Base-by-base conservation (phyloP, 2,797 vertebrate genomes). In the Clarias pachynema region DNA sequence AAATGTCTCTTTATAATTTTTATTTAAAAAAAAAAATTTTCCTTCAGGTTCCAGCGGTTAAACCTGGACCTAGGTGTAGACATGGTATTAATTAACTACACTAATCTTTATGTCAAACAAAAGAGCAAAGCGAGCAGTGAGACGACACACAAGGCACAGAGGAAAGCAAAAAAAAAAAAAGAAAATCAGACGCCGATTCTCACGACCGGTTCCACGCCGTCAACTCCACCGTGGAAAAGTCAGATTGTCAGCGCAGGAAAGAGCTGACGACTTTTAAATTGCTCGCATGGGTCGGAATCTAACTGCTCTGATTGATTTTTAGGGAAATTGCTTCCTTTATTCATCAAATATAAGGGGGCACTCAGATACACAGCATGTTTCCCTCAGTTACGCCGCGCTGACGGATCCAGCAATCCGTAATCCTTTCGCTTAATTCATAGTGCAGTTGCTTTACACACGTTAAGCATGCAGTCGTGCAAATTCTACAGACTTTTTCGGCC, bases 221-320 rank as follows among this genome's bases (percentile, higher is more conserved):
- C 79, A 53, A 81, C 26, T 66, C 40, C 22, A 29, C 62, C 9
- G 3, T 16, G n/a, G 26, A 82, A 82, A 82, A 69, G 70, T 37
- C 65, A 37, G 70, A 29, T 59, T 70, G 80, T 81, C 79, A 81
- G 79, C 79, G 34, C 80, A 82, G 80, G 80, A 82, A 82, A 82
- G 66, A 82, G 49, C 20, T 49, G 4, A 82, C 69, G 49, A 37
- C 80, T 82, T 82, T 82, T 70, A 69, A 69, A 69, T 37, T 69
- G 66, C 65, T 69, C 65, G 16, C 79, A 31, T 7, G 49, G 65
- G 49, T n/a, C 29, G 16, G 18, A 56, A 70, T 57, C 34, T 24
- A 69, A 70, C 49, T n/a, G 59, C 65, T 57, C 63, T 56, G 49
- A 82, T 57, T 82, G 80, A 82, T 82, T 82, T 81, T 53, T 7